Evolutionary conservation across 2,797 vertebrate genomes (phyloP).

Genomic region (Tadarida brasiliensis): DNA sequence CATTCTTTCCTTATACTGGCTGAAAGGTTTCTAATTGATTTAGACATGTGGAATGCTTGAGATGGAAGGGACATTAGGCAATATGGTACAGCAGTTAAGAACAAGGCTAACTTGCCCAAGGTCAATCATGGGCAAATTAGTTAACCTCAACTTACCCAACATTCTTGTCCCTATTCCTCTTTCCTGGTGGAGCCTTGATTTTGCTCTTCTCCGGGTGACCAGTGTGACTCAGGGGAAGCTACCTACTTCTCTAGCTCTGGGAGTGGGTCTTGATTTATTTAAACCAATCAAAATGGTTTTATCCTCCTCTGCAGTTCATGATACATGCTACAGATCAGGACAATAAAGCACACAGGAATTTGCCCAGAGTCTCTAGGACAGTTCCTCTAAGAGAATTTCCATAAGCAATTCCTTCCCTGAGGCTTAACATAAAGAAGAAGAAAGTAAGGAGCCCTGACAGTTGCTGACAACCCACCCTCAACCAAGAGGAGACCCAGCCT

Average conservation of each 20-base stretch:
- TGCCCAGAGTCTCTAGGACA: not conserved
- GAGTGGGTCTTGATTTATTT: not conserved
- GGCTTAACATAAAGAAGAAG: not conserved
- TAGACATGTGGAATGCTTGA: not conserved
- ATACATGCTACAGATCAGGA: not conserved
- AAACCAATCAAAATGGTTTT: not conserved
- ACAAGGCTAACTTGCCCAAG: not conserved
- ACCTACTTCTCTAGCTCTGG: not conserved
- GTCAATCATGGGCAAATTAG: not conserved
- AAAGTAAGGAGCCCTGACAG: not conserved
- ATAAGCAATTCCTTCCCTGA: not conserved
- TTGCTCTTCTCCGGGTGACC: not conserved
- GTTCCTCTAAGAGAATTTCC: slow-evolving; percentile 10
- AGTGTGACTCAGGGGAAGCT: not conserved
- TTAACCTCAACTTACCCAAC: not conserved
- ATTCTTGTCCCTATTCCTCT: not conserved
- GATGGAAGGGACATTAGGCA: not conserved
- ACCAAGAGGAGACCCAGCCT: not conserved
- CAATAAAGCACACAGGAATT: not conserved
- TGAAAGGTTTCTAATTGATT: slow-evolving; percentile 53
- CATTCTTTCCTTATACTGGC: not conserved
- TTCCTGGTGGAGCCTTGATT: not conserved
- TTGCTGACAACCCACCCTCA: not conserved
- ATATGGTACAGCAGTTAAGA: not conserved
- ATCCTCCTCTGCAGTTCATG: not conserved